Base-by-base conservation (phyloP, 2,113 vertebrate species). In the Colius striatus region DNA sequence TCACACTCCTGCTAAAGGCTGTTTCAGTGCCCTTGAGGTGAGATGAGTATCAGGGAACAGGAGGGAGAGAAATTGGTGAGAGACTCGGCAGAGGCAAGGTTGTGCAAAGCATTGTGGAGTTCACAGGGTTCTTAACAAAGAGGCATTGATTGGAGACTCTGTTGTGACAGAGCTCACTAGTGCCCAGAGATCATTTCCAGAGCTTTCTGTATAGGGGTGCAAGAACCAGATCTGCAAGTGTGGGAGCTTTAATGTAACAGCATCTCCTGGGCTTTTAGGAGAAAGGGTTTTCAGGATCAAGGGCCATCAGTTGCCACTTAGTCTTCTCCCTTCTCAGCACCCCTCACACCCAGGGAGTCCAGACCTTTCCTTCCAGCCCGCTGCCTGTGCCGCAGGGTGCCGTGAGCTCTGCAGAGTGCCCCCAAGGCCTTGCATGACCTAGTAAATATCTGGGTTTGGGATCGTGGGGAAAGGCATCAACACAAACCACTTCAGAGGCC, bases 401-500 rank as follows among this genome's bases (percentile, higher is more conserved):
- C 16, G 1, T 3, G 7, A 27, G 71, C 22, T 76, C 79, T 62
- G 57, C 80, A 14, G 13, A 3, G 29, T 65, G 81, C 89, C 83
- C 75, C 66, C 41, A 27, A 48, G 95, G 90, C 78, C 48, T 55
- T 8, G 26, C 48, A 51, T 17, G 89, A 84, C 73, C 80, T 32
- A 67, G 21, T 32, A 32, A 57, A 38, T 95, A 91, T 91, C 95
- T 91, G 68, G 38, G 34, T 6, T 57, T 86, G 85, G 88, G 95
- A 94, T 95, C 90, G 41, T 90, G 95, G 95, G 92, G 90, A 95
- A 94, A 72, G 51, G 87, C 84, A 73, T 25, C 83, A 15, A 7
- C 70, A 53, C 84, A 87, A 97, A 96, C 95, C 97, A 96, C 95
- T 97, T 97, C 92, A 97, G 92, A 97, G 91, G 81, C 90, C 71